Base-by-base conservation (phyloP, 2,888 invertebrate species). In the Mesochorus sp. region DNA sequence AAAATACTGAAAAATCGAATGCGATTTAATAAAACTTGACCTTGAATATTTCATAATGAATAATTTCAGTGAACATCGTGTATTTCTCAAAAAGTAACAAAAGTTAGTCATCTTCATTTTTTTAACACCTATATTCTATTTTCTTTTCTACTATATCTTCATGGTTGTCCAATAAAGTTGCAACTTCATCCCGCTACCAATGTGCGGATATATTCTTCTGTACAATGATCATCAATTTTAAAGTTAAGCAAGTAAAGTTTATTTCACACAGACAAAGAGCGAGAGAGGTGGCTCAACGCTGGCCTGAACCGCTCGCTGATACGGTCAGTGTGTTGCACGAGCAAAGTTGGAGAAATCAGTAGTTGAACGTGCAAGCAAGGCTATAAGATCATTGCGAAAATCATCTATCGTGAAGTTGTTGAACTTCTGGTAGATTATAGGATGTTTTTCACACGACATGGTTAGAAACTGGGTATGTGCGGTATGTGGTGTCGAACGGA, bases 241-340 rank as follows among this genome's bases (percentile, higher is more conserved):
- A 88, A 88, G 83, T 87, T 88, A 84, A 81, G 80, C 82, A 81
- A 81, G 71, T 82, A 82, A 86, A 88, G 87, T 87, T 88, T 85
- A 87, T 87, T 84, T 82, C 82, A 62, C 37, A 44, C 12, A 49
- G 62, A 49, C 42, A 19, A 17, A 21, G 51, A 42, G n/a, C 42
- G 51, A 37, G 31, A 59, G n/a, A n/a, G n/a, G n/a, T n/a, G n/a
- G n/a, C n/a, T n/a, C n/a, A n/a, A n/a, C n/a, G n/a, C 74, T 21
- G 24, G 12, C 28, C 14, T n/a, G 28, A 26, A 8, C 55, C 21
- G 2, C n/a, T n/a, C n/a, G 62, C 47, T 24, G 53, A 53, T 70
- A 21, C 12, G 10, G 28, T 47, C n/a, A 6, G 34, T 57, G 17
- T 21, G 28, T 34, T 34, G 44, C 34, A 14, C 17, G 24, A 3